A percentile compares a stretch with the other conserved stretches of the same genome.
Conservation (phyloP, 1,140 invertebrate genomes). For the Proales similis region DNA sequence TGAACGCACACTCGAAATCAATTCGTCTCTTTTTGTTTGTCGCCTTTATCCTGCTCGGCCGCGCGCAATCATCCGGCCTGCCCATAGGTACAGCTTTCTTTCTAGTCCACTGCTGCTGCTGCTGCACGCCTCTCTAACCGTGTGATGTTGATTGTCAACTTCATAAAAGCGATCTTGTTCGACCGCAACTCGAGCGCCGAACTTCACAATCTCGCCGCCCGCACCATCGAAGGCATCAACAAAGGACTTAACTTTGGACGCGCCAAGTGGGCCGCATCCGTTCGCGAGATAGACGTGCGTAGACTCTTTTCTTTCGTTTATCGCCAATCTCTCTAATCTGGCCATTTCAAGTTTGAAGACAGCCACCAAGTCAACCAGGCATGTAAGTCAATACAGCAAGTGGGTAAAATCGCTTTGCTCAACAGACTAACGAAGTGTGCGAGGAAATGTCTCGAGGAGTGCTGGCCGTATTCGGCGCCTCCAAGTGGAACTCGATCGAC, state of each 20-base stretch:
- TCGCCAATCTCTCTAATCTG: background rate
- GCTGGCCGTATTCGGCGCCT: slow-evolving; percentile 78
- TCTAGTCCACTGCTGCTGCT: no score
- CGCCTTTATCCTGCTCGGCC: no score
- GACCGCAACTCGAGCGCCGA: slow-evolving; percentile 15
- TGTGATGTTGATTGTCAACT: no score
- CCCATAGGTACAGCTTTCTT: no score
- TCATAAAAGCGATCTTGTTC: slow-evolving; percentile 22
- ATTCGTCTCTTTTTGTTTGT: no score
- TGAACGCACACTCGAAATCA: no score
- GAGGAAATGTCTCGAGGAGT: slow-evolving; percentile 80
- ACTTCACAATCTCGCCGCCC: background rate
- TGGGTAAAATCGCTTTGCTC: background rate
- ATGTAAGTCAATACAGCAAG: slow-evolving; percentile 1
- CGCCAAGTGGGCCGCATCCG: slow-evolving; percentile 2
- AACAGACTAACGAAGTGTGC: slow-evolving; percentile 63
- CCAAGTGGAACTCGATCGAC: slow-evolving; percentile 82
- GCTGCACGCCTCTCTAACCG: no score
- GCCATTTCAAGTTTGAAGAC: background rate
- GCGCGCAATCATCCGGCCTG: no score
- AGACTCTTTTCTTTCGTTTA: background rate
- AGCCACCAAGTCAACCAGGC: slow-evolving; percentile 9
- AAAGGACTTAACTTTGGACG: slow-evolving; percentile 8
- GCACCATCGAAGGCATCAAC: slow-evolving; percentile 15
- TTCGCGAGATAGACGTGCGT: background rate